Conservation (phyloP, 2,797 vertebrate species). For the Moxostoma hubbsi region DNA sequence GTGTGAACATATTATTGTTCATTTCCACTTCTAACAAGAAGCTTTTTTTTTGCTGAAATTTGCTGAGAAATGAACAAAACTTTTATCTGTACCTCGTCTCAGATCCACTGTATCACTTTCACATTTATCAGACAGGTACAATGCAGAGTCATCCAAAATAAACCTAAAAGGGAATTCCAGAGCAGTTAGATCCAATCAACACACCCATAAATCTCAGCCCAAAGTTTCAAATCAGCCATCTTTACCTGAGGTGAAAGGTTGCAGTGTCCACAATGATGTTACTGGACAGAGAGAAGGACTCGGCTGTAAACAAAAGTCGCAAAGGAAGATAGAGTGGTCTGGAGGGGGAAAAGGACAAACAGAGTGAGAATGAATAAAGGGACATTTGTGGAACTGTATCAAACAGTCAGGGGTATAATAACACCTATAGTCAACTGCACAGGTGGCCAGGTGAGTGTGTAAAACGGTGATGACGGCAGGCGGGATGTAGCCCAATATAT, state of each 20-base stretch:
- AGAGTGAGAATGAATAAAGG: not conserved
- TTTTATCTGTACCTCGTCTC: constrained; percentile 79
- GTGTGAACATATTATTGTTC: not conserved
- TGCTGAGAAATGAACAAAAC: not conserved
- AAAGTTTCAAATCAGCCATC: too few species aligned
- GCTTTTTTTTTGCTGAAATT: too few species aligned
- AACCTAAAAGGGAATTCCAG: constrained; percentile 75
- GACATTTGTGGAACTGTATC: not conserved
- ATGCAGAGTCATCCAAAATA: constrained; percentile 91
- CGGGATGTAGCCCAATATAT: constrained; percentile 89
- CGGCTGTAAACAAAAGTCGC: constrained; percentile 85
- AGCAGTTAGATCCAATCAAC: constrained; percentile 2
- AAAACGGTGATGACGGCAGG: constrained; percentile 89
- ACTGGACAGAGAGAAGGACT: constrained; percentile 92
- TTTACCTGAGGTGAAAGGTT: constrained; percentile 91
- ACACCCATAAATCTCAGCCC: not conserved
- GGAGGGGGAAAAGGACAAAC: constrained; percentile 17
- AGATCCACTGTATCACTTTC: constrained; percentile 84
- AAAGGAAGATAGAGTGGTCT: constrained; percentile 91
- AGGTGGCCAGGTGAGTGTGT: constrained; percentile 89
- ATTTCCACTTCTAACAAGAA: not conserved
- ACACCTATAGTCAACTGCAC: constrained; percentile 91
- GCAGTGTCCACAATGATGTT: constrained; percentile 93
- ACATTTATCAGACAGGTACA: constrained; percentile 93
- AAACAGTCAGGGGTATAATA: not conserved